Percentiles rank a stretch among this genome's conserved stretches.
Evolutionary conservation across 2,113 vertebrate genomes (phyloP).

Genomic region (Notothenia coriiceps): DNA sequence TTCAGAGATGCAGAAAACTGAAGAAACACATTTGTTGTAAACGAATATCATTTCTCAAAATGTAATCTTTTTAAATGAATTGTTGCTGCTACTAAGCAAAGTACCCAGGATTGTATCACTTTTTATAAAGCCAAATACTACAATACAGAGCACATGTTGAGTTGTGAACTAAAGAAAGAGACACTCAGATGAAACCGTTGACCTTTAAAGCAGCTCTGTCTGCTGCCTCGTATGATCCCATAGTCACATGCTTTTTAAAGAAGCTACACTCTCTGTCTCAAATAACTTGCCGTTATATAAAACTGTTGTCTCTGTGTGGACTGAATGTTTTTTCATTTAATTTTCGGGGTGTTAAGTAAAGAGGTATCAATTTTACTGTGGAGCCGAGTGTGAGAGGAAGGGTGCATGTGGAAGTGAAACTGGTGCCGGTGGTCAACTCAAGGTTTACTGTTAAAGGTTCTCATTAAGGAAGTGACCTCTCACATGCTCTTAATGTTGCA

Average conservation of each 20-base stretch:
- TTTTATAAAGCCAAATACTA: background rate
- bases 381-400: background rate
- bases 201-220: slow-evolving; percentile 14
- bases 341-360: background rate
- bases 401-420: slow-evolving; percentile 55
- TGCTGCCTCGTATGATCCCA: slow-evolving; percentile 39
- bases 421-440: background rate
- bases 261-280: background rate
- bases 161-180: slow-evolving; percentile 4
- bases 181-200: slow-evolving; percentile 22
- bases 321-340: background rate
- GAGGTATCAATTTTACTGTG: background rate
- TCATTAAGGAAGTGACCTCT: slow-evolving; percentile 3
- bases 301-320: background rate
- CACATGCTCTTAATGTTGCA: slow-evolving; percentile 25
- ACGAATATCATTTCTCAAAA: background rate
- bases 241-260: slow-evolving; percentile 48
- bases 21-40: background rate
- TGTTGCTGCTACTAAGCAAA: background rate
- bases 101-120: background rate
- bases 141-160: slow-evolving; percentile 1
- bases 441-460: background rate
- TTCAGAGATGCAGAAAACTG: background rate
- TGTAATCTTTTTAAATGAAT: background rate
- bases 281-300: slow-evolving; percentile 7